Percentiles rank a stretch among this genome's conserved stretches.
Conservation (phyloP, 2,888 invertebrate genomes). For the Agrilus mali region DNA sequence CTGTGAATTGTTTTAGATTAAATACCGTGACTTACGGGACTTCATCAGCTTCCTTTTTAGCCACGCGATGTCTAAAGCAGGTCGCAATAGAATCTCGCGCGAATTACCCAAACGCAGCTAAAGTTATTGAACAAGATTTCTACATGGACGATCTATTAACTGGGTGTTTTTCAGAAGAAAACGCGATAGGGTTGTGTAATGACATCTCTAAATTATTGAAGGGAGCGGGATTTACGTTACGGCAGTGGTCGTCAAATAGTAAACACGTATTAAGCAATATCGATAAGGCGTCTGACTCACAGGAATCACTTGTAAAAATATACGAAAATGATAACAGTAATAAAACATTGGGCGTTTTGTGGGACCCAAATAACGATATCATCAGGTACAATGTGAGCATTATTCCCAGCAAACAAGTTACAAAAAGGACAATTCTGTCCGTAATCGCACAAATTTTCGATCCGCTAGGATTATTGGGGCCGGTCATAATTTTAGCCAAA, state of each 20-base stretch:
- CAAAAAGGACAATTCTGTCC: too few relatives aligned
- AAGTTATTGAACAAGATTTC: not conserved
- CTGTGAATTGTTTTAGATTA: not conserved
- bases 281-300: too few relatives aligned
- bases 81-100: not conserved
- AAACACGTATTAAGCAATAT: too few relatives aligned
- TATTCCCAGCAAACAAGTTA: too few relatives aligned
- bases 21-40: not conserved
- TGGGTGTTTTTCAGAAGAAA: not conserved
- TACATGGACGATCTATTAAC: conserved; percentile 1
- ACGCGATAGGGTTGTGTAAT: not conserved
- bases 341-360: too few relatives aligned
- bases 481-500: too few relatives aligned
- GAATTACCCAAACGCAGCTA: not conserved
- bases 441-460: too few relatives aligned
- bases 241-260: not conserved
- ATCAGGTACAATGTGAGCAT: too few relatives aligned
- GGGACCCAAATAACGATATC: too few relatives aligned
- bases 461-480: too few relatives aligned
- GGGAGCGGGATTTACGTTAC: not conserved
- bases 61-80: not conserved
- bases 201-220: not conserved
- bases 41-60: not conserved
- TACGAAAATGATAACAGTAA: too few relatives aligned
- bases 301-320: too few relatives aligned